Conservation (phyloP, 2,113 vertebrate genomes). For the Silurus meridionalis region DNA sequence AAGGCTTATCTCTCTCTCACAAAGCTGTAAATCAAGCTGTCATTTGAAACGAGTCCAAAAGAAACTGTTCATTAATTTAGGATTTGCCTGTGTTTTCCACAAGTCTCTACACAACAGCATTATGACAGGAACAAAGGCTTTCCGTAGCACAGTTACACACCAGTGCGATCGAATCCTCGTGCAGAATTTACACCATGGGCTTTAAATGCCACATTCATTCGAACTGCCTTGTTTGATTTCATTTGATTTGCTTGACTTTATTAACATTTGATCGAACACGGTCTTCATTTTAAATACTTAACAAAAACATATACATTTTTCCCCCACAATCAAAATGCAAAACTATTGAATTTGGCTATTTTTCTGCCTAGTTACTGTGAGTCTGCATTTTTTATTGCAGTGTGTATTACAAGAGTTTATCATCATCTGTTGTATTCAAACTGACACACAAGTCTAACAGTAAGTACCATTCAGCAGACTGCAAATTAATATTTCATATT, state of each 20-base stretch:
- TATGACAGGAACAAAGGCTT: neutral
- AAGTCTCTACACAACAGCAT: slow-evolving; percentile 1
- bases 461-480: neutral
- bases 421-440: neutral
- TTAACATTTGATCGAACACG: neutral
- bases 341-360: neutral
- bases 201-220: neutral
- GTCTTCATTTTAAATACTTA: neutral
- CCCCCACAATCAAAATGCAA: neutral
- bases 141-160: neutral
- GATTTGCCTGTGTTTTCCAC: slow-evolving; percentile 45
- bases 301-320: neutral
- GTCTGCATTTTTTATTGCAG: neutral
- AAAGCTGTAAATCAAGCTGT: slow-evolving; percentile 70
- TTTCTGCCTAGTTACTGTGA: neutral
- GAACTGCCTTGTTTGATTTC: neutral
- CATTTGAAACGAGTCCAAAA: slow-evolving; percentile 58
- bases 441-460: neutral
- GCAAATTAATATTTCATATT: slow-evolving; percentile 20
- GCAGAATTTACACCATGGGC: neutral
- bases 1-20: slow-evolving; percentile 68
- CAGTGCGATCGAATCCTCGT: neutral
- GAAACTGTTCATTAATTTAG: slow-evolving; percentile 65
- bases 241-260: neutral
- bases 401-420: neutral